A percentile compares a stretch with the other conserved stretches of the same genome.
Evolutionary conservation across 2,113 vertebrate genomes (phyloP).

Genomic region (Phylloscopus trochiloides): DNA sequence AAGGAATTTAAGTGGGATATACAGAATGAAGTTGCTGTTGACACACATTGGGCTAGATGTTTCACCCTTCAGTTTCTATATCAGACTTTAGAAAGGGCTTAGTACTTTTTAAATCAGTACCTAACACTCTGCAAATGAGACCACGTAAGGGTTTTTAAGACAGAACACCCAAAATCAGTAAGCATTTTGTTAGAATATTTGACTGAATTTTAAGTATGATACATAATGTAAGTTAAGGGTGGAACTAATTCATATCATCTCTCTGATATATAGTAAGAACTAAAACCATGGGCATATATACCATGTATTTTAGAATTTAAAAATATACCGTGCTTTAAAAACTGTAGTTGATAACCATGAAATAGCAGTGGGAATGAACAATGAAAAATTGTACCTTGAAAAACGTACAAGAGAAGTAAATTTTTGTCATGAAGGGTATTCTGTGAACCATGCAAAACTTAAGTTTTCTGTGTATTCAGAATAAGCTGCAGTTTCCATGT

Average conservation of each 20-base stretch:
- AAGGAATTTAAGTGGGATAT: not conserved
- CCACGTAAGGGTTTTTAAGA: not conserved
- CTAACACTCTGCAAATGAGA: not conserved
- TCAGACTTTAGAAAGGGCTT: not conserved
- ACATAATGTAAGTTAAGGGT: not conserved
- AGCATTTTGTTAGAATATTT: not conserved
- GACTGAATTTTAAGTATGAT: not conserved
- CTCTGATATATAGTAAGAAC: not conserved
- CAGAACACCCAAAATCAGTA: not conserved
- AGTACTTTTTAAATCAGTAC: not conserved
- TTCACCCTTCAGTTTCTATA: not conserved
- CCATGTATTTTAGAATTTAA: not conserved
- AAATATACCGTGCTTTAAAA: not conserved
- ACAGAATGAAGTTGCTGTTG: not conserved
- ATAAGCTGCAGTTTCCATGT: not conserved
- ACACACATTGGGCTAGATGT: not conserved
- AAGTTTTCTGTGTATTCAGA: not conserved
- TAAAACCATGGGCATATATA: not conserved
- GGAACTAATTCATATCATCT: not conserved
- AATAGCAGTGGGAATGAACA: not conserved
- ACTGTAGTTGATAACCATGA: not conserved
- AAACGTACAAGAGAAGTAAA: not conserved
- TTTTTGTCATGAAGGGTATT: not conserved
- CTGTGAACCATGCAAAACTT: not conserved
- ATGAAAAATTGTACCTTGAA: not conserved